Evolutionary conservation across 2,113 vertebrate genomes (phyloP).

Genomic region (Lucifuga dentata): DNA sequence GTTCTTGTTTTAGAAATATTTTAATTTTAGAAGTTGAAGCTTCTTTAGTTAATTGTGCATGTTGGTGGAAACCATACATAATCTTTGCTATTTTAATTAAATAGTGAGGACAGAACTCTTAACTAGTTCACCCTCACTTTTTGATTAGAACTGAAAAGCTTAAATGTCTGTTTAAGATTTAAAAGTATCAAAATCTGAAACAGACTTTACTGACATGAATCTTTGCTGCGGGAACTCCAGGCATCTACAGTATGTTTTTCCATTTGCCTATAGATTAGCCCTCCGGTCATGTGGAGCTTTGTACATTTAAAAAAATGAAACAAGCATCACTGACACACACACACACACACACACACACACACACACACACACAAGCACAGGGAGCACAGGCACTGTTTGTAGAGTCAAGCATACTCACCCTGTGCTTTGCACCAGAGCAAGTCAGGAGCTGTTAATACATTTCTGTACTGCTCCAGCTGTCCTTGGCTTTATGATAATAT

Average conservation of each 20-base stretch:
- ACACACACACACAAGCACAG: constrained; percentile 42
- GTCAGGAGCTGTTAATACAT: constrained; percentile 68
- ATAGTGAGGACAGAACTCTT: too few species aligned
- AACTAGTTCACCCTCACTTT: too few species aligned
- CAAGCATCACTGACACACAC: constrained; percentile 48
- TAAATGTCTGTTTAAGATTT: too few species aligned
- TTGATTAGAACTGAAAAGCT: too few species aligned
- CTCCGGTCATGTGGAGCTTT: constrained; percentile 23
- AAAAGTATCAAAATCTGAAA: too few species aligned
- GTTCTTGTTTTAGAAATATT: too few species aligned
- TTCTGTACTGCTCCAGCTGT: constrained; percentile 59
- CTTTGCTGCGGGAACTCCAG: neutral
- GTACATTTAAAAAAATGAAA: constrained; percentile 51
- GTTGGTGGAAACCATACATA: too few species aligned
- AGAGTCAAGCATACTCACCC: constrained; percentile 75
- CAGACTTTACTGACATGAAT: neutral
- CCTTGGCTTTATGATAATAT: constrained; percentile 70
- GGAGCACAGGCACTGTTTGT: constrained; percentile 71
- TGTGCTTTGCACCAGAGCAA: constrained; percentile 66
- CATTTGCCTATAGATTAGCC: constrained; percentile 30
- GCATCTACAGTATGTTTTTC: neutral
- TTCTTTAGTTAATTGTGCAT: too few species aligned
- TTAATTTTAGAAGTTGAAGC: too few species aligned
- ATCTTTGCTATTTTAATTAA: too few species aligned
- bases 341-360: constrained; percentile 60